Evolutionary conservation across 2,888 invertebrate genomes (phyloP).

Genomic region (Leistus spinibarbis): DNA sequence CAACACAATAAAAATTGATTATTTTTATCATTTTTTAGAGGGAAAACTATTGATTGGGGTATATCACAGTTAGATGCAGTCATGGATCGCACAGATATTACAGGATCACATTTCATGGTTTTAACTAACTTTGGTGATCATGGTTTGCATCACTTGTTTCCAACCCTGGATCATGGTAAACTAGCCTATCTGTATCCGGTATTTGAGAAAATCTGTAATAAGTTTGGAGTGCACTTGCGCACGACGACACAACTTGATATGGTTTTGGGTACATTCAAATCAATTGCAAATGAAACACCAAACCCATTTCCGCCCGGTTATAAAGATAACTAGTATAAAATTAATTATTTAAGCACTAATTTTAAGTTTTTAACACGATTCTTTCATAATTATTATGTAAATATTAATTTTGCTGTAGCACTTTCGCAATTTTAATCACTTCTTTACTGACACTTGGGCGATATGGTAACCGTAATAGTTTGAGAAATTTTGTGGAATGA

Average conservation of each 20-base stretch:
- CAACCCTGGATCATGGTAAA: conserved; percentile 79
- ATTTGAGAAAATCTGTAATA: conserved; percentile 66
- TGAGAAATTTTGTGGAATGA: no score
- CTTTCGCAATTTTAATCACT: no score
- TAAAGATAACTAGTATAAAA: not conserved
- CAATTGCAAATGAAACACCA: conserved; percentile 60
- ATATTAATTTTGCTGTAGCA: no score
- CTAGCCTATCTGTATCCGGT: conserved; percentile 70
- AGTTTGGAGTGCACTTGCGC: conserved; percentile 65
- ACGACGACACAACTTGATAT: conserved; percentile 64
- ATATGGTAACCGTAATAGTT: no score
- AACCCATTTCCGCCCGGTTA: conserved; percentile 51
- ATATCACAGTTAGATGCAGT: conserved; percentile 77
- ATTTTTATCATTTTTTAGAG: conserved; percentile 54
- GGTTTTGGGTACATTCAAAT: conserved; percentile 70
- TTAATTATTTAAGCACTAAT: not conserved
- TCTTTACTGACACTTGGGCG: no score
- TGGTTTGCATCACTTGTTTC: conserved; percentile 80
- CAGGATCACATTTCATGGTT: conserved; percentile 70
- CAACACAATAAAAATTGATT: not conserved
- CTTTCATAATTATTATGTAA: no score
- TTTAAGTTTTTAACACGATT: no score
- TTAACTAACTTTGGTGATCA: conserved; percentile 81
- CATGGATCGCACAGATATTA: conserved; percentile 72
- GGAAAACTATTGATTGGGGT: conserved; percentile 71